phyloP scores from a whole-genome alignment of 2,888 invertebrate species.

The Apamea crenata region DNA sequence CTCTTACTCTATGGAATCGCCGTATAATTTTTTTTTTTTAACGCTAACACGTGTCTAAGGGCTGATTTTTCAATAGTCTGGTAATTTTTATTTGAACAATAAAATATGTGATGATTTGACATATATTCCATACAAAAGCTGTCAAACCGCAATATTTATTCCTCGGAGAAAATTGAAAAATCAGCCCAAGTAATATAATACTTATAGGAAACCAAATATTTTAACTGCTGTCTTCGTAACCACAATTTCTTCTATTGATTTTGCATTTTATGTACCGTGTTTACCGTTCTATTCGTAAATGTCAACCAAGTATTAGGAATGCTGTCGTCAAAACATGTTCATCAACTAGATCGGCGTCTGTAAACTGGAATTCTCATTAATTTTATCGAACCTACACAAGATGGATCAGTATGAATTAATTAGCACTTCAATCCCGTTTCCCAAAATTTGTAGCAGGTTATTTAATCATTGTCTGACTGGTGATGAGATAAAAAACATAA shows the following conservation, averaged over 20 bases:
- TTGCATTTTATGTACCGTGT: not conserved
- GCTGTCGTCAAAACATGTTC: conserved; percentile 41
- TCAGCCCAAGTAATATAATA: not conserved
- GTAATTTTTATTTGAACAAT: too few species aligned
- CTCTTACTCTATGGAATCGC: too few species aligned
- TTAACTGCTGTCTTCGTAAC: not conserved
- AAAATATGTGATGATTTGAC: too few species aligned
- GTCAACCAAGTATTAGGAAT: conserved; percentile 15
- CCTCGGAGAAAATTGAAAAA: too few species aligned
- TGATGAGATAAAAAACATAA: conserved; percentile 6
- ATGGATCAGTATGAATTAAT: not conserved
- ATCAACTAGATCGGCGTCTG: not conserved
- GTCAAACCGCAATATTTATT: too few species aligned
- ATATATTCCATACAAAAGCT: too few species aligned
- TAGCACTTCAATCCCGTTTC: not conserved
- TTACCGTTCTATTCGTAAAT: conserved; percentile 25
- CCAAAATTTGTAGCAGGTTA: not conserved
- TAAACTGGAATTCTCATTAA: conserved; percentile 35
- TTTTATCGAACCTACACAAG: not conserved
- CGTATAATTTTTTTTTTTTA: too few species aligned
- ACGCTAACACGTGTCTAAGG: too few species aligned
- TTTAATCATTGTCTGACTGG: not conserved
- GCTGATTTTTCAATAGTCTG: too few species aligned
- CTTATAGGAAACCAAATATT: not conserved
- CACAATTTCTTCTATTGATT: not conserved